Conservation (phyloP, 1,140 invertebrate species). For the Papilio dardanus region DNA sequence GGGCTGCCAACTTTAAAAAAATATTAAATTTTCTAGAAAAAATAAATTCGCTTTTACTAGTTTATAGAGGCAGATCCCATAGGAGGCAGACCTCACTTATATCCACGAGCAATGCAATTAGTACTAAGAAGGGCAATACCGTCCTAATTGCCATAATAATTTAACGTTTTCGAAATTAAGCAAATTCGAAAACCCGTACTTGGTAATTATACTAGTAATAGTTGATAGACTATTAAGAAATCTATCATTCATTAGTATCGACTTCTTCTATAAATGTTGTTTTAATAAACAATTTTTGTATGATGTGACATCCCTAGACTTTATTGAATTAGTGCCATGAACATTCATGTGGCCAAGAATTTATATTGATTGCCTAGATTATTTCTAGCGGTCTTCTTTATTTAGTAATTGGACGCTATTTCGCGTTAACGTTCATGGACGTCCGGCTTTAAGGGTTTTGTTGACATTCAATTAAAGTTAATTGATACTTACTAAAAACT, state of each 20-base stretch:
- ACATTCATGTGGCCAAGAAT: constrained; percentile 37
- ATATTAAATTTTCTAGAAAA: not conserved
- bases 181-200: no score
- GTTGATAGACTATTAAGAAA: no score
- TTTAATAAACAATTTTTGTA: not conserved
- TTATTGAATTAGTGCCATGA: constrained; percentile 54
- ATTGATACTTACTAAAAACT: not conserved
- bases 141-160: no score
- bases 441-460: constrained; percentile 4
- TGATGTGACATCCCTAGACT: constrained; percentile 44
- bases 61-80: no score
- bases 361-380: constrained; percentile 38
- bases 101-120: no score
- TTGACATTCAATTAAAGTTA: not conserved
- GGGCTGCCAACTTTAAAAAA: constrained; percentile 11
- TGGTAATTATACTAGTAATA: no score
- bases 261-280: no score
- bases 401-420: constrained; percentile 21
- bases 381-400: constrained; percentile 36
- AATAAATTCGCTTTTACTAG: not conserved
- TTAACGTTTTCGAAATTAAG: no score
- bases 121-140: no score
- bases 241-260: no score
- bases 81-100: no score
- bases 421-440: not conserved